These are phyloP conservation scores for Climacteris rufus DNA, from an alignment of 2,113 vertebrate species.

Conservation along the genomic window DNA sequence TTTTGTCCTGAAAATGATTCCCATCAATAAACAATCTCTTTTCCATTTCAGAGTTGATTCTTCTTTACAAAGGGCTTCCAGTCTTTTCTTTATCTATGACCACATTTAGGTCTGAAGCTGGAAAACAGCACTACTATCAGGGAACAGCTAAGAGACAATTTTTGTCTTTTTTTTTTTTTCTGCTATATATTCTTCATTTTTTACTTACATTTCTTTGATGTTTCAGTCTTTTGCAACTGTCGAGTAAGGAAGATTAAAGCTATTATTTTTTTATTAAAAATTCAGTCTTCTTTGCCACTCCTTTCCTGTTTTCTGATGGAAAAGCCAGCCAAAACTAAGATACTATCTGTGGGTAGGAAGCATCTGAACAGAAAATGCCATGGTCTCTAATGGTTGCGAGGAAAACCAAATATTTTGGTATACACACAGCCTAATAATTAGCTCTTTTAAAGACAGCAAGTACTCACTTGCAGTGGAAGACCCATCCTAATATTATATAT, in stretches of 20 bases:
- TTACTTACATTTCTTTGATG: not conserved
- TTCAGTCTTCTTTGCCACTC: constrained; percentile 10
- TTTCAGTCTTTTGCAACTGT: constrained; percentile 5
- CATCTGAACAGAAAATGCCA: not conserved
- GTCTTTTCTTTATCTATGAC: not conserved
- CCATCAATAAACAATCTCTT: not conserved
- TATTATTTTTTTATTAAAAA: not conserved
- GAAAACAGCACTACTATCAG: not conserved
- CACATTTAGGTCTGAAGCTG: not conserved
- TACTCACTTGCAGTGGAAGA: constrained; percentile 19
- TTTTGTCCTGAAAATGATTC: not conserved
- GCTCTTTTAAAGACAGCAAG: constrained; percentile 9
- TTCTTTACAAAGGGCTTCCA: not conserved
- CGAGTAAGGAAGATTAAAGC: not conserved
- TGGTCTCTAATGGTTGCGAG: not conserved
- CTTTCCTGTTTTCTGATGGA: constrained; percentile 34
- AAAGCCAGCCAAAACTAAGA: constrained; percentile 1
- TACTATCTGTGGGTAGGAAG: constrained; percentile 39
- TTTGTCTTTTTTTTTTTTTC: not conserved
- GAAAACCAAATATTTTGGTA: not conserved
- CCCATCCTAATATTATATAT: not conserved
- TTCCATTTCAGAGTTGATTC: not conserved
- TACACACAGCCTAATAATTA: not conserved
- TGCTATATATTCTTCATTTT: not conserved
- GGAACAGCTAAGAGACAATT: not conserved